Conservation (phyloP, 2,888 invertebrate species). For the Fabriciana adippe region DNA sequence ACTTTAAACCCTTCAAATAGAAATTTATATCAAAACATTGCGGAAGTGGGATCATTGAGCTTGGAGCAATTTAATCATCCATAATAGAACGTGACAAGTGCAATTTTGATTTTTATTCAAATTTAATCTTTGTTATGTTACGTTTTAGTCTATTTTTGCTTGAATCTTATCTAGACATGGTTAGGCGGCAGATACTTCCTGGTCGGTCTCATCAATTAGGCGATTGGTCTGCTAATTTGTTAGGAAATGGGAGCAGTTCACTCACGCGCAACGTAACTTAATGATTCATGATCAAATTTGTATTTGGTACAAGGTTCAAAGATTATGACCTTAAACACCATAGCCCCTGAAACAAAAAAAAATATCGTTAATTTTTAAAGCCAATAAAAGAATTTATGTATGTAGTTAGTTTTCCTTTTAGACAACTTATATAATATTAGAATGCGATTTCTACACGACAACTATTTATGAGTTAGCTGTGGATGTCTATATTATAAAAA, state of each 20-base stretch:
- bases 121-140: slow-evolving; percentile 41
- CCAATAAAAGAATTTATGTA: too few species aligned
- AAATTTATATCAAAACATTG: slow-evolving; percentile 47
- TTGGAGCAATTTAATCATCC: slow-evolving; percentile 66
- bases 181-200: slow-evolving; percentile 69
- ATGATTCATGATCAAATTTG: slow-evolving; percentile 43
- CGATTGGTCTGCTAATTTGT: slow-evolving; percentile 73
- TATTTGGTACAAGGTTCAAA: slow-evolving; percentile 35
- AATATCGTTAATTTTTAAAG: not conserved
- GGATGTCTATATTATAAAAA: too few species aligned
- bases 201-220: slow-evolving; percentile 75
- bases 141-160: slow-evolving; percentile 41
- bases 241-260: slow-evolving; percentile 67
- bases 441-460: too few species aligned
- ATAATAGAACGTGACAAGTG: slow-evolving; percentile 53
- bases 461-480: too few species aligned
- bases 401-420: too few species aligned
- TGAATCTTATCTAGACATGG: slow-evolving; percentile 44
- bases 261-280: slow-evolving; percentile 55
- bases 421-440: too few species aligned
- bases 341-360: not conserved
- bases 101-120: slow-evolving; percentile 34
- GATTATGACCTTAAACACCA: slow-evolving; percentile 10
- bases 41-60: slow-evolving; percentile 77
- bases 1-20: slow-evolving; percentile 47